Evolutionary conservation across 2,888 invertebrate species (phyloP).

Genomic region (Ormyrus labotus): DNA sequence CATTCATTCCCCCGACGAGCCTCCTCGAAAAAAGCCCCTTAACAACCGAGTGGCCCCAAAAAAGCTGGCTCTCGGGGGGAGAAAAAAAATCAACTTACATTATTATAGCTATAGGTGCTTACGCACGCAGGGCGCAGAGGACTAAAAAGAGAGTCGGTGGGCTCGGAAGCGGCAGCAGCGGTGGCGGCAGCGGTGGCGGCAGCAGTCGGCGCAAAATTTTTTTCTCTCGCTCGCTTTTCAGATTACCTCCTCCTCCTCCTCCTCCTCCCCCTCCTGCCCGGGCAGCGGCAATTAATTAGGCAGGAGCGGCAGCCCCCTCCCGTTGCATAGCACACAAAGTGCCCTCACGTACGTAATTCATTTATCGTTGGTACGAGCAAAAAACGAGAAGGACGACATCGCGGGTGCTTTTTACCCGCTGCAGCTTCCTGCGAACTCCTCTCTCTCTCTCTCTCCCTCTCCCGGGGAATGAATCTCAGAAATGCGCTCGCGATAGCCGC

Average conservation of each 20-base stretch:
- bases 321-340: conserved; percentile 29
- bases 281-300: conserved; percentile 51
- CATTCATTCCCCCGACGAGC: background rate
- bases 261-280: background rate
- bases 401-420: conserved; percentile 30
- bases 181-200: background rate
- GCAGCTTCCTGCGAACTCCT: conserved; percentile 44
- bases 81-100: conserved; percentile 31
- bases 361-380: conserved; percentile 38
- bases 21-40: too few species aligned
- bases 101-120: background rate
- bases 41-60: too few species aligned
- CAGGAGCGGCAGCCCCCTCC: conserved; percentile 24
- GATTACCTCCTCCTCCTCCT: conserved; percentile 4
- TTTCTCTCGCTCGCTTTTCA: conserved; percentile 9
- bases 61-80: background rate
- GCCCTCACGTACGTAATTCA: conserved; percentile 55
- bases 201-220: conserved; percentile 10
- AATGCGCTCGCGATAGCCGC: conserved; percentile 57
- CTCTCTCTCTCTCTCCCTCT: conserved; percentile 14
- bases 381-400: background rate
- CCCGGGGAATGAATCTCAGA: conserved; percentile 60
- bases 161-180: background rate
- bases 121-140: background rate
- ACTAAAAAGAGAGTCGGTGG: background rate